These are phyloP conservation scores for Neodiprion lecontei DNA, from an alignment of 1,140 invertebrate genomes.

Conservation along the genomic window DNA sequence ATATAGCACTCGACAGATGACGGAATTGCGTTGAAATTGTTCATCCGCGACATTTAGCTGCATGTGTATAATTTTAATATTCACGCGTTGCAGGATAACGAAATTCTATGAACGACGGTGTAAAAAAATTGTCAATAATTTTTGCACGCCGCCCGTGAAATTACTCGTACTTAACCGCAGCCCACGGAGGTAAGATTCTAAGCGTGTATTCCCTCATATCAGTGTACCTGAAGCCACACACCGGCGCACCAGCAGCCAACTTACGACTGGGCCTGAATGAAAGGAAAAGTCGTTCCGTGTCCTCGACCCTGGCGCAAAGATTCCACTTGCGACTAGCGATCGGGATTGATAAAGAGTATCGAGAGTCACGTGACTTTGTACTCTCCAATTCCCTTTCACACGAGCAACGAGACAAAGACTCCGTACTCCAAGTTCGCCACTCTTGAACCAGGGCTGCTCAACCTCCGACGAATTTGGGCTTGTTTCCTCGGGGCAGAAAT, in stretches of 20 bases:
- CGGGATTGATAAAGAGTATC: neutral
- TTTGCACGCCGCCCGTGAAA: neutral
- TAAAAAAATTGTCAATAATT: neutral
- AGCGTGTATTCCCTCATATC: neutral
- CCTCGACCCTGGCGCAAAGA: conserved; percentile 4
- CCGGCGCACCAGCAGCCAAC: neutral
- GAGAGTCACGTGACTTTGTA: neutral
- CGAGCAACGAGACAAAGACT: neutral
- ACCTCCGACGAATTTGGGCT: neutral
- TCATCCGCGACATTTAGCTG: too few relatives aligned
- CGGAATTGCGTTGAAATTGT: too few relatives aligned
- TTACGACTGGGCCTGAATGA: conserved; percentile 1
- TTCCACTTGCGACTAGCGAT: neutral
- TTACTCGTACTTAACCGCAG: neutral
- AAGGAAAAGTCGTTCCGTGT: conserved; percentile 5
- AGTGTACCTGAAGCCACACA: neutral
- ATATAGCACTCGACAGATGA: too few relatives aligned
- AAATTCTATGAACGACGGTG: too few relatives aligned
- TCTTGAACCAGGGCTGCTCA: neutral
- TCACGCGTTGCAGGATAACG: too few relatives aligned
- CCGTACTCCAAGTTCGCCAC: too few relatives aligned
- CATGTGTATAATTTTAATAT: too few relatives aligned
- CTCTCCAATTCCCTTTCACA: neutral
- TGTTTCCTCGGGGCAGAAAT: too few relatives aligned
- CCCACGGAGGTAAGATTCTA: neutral